Conservation (phyloP, 2,797 vertebrate species). For the Ceryle rudis region DNA sequence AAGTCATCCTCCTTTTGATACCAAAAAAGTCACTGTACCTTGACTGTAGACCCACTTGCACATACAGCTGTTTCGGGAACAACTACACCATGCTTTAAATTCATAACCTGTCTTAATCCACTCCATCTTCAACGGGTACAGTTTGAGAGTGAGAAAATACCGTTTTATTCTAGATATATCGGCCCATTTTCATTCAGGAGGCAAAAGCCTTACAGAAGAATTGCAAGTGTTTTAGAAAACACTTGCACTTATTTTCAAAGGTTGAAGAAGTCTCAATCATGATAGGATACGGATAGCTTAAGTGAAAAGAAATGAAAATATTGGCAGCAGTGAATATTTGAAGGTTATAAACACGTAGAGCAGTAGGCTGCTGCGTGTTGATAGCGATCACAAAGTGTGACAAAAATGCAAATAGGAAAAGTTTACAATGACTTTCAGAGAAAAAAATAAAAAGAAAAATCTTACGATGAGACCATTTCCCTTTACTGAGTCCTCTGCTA, state of each 20-base stretch:
- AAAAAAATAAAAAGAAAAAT: not conserved
- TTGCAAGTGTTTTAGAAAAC: not conserved
- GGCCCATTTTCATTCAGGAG: not conserved
- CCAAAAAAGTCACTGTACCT: not conserved
- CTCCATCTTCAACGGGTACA: not conserved
- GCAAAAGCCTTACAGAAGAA: not conserved
- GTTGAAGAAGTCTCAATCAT: not conserved
- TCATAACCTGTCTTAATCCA: not conserved
- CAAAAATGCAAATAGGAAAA: not conserved
- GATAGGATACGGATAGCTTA: not conserved
- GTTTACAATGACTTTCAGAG: not conserved
- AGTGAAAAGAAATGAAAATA: not conserved
- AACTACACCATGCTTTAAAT: not conserved
- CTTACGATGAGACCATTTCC: not conserved
- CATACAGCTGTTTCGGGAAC: not conserved
- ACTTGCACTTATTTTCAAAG: not conserved
- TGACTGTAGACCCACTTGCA: not conserved
- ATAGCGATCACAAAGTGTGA: not conserved
- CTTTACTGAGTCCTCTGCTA: not conserved
- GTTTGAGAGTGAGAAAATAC: not conserved
- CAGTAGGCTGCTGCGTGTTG: accelerated
- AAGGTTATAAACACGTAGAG: not conserved
- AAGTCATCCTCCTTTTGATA: not conserved
- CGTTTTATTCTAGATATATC: not conserved
- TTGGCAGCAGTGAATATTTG: not conserved